Evolutionary conservation across 2,888 invertebrate species (phyloP).

Genomic region (Eristalis arbustorum): DNA sequence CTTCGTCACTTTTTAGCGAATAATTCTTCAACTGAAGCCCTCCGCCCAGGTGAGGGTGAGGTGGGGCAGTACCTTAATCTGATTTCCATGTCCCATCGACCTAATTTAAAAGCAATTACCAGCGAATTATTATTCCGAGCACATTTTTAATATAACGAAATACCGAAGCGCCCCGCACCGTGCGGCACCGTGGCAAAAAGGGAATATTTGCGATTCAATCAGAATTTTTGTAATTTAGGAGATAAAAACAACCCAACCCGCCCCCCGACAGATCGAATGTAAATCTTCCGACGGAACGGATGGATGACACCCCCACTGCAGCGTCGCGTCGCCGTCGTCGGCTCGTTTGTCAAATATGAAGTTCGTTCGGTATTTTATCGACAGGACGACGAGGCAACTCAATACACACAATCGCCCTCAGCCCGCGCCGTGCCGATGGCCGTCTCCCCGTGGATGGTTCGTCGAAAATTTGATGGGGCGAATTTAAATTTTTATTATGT

Average conservation of each 20-base stretch:
- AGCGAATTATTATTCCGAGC: conserved; percentile 68
- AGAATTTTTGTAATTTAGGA: conserved; percentile 54
- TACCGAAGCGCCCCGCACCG: neutral
- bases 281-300: conserved; percentile 31
- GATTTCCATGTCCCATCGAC: conserved; percentile 69
- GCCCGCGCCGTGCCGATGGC: neutral
- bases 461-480: conserved; percentile 70
- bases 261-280: conserved; percentile 14
- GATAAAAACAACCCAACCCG: conserved; percentile 30
- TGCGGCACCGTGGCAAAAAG: neutral
- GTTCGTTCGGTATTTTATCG: conserved; percentile 33
- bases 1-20: neutral
- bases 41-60: conserved; percentile 33
- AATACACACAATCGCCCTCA: conserved; percentile 47
- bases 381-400: conserved; percentile 63
- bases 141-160: conserved; percentile 67
- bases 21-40: neutral
- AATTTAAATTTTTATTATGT: conserved; percentile 71
- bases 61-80: conserved; percentile 40
- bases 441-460: conserved; percentile 25
- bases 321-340: neutral
- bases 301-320: conserved; percentile 8
- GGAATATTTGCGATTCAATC: conserved; percentile 63
- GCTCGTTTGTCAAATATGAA: conserved; percentile 63
- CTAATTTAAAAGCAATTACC: conserved; percentile 70